Evolutionary conservation across 2,113 vertebrate genomes (phyloP).

Genomic region (Gymnorhina tibicen): DNA sequence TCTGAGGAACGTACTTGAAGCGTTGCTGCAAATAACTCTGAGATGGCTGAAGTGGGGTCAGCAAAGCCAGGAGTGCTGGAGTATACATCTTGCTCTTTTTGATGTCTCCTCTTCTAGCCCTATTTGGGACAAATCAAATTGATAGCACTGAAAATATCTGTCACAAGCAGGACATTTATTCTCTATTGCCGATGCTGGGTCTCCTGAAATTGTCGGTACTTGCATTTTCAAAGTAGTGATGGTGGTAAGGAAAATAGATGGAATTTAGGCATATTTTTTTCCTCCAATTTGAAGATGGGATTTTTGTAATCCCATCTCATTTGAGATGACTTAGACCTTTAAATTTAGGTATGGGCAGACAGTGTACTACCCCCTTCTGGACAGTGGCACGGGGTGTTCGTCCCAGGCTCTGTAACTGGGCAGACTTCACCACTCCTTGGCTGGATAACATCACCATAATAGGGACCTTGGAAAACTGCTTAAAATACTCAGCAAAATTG

Average conservation of each 20-base stretch:
- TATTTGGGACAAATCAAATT: conserved; percentile 42
- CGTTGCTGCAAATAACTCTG: not conserved
- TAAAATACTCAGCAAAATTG: not conserved
- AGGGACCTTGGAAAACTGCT: not conserved
- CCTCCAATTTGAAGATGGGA: not conserved
- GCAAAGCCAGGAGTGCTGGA: not conserved
- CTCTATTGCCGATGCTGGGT: not conserved
- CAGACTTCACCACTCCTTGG: not conserved
- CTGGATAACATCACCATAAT: not conserved
- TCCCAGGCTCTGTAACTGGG: not conserved
- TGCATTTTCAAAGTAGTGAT: conserved; percentile 1
- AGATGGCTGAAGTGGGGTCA: conserved; percentile 47
- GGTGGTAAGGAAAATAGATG: not conserved
- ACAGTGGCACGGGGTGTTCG: not conserved
- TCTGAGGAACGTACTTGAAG: conserved; percentile 25
- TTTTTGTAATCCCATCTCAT: not conserved
- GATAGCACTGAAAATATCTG: conserved; percentile 23
- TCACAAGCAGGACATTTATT: conserved; percentile 35
- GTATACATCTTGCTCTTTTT: conserved; percentile 57
- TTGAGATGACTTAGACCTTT: not conserved
- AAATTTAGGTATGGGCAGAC: not conserved
- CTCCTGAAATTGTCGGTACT: conserved; percentile 3
- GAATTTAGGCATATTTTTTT: not conserved
- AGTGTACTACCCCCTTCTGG: not conserved
- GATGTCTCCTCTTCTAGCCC: conserved; percentile 28